Conservation (phyloP, 53 echinoderm and acorn worm species). For the Echinarachnius parma region DNA sequence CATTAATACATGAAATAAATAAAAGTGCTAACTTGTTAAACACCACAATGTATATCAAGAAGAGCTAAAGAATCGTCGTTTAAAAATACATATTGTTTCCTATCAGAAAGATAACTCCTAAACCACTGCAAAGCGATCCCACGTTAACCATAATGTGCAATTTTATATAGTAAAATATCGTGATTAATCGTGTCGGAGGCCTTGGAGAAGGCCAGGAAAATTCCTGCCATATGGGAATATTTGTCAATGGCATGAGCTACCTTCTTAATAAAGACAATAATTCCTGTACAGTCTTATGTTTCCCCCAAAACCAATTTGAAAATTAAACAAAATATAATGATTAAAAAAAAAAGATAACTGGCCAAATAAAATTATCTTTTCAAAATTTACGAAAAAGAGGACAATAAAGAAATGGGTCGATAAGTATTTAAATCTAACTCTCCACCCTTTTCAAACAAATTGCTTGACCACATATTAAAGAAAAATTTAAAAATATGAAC, state of each 20-base stretch:
- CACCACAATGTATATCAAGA: no score
- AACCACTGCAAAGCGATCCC: slow-evolving; percentile 1
- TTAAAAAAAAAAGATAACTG: no score
- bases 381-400: neutral
- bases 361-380: neutral
- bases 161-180: neutral
- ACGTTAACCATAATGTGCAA: neutral
- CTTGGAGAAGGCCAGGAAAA: slow-evolving; percentile 6
- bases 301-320: no score
- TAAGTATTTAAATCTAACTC: neutral
- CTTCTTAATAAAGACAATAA: neutral
- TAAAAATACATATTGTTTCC: neutral
- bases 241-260: neutral
- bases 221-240: neutral
- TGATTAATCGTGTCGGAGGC: neutral
- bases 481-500: no score
- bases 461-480: no score
- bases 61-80: no score
- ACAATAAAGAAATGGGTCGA: neutral
- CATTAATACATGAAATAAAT: no score
- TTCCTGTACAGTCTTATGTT: no score
- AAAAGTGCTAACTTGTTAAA: no score
- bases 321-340: no score
- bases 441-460: no score
- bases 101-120: neutral